Evolutionary conservation across 2,113 vertebrate species (phyloP).

Genomic region (Leptocoma aspasia): DNA sequence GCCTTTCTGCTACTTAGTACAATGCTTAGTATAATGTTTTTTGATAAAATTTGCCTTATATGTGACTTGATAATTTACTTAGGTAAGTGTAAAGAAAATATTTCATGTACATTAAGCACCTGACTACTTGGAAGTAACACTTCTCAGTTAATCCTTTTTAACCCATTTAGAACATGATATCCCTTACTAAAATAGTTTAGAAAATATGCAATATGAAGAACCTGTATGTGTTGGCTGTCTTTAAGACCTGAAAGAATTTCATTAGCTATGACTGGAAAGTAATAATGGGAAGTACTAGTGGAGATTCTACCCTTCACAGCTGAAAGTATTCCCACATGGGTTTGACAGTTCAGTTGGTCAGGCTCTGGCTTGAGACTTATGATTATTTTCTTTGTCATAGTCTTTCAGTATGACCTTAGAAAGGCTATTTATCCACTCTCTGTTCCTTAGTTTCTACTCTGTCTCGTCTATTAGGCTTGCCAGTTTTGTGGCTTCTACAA

Average conservation of each 20-base stretch:
- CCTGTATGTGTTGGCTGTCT: not conserved
- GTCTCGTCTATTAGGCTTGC: not conserved
- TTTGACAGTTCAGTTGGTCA: not conserved
- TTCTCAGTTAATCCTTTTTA: not conserved
- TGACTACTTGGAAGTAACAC: not conserved
- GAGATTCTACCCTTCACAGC: not conserved
- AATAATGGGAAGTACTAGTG: not conserved
- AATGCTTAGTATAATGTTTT: not conserved
- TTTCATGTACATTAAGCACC: not conserved
- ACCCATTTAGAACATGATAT: not conserved
- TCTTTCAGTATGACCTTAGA: not conserved
- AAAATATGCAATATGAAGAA: not conserved
- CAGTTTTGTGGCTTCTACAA: not conserved
- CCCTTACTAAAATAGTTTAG: not conserved
- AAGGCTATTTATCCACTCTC: not conserved
- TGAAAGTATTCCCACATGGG: not conserved
- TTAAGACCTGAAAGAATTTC: not conserved
- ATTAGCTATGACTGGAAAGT: not conserved
- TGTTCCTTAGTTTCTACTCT: not conserved
- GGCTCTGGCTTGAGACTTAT: not conserved
- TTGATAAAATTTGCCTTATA: not conserved
- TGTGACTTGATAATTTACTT: not conserved
- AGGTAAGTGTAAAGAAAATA: not conserved
- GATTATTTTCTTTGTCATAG: not conserved
- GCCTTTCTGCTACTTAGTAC: not conserved